Percentiles rank a stretch among this genome's conserved stretches.
Conservation (phyloP, 2,888 invertebrate species). For the Athripsodes cinereus region DNA sequence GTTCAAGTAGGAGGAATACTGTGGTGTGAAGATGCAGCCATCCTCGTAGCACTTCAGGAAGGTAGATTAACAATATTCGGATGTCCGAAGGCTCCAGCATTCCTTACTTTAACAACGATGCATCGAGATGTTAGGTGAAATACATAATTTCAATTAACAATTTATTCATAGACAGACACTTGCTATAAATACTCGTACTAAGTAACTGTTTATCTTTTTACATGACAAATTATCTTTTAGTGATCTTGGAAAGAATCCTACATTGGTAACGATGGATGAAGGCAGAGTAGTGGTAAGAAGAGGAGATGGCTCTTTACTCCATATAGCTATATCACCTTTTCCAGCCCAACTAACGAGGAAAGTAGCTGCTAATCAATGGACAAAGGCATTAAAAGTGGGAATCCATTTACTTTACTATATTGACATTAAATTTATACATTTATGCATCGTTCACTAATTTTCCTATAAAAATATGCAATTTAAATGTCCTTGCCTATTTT, state of each 20-base stretch:
- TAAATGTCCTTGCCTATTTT: too few species aligned
- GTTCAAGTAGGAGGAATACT: constrained; percentile 44
- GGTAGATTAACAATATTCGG: constrained; percentile 46
- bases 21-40: constrained; percentile 46
- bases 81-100: constrained; percentile 42
- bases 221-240: constrained; percentile 37
- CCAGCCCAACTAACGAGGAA: constrained; percentile 51
- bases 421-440: too few species aligned
- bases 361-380: constrained; percentile 74
- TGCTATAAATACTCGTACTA: too few species aligned
- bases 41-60: constrained; percentile 43
- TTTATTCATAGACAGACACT: too few species aligned
- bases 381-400: constrained; percentile 76
- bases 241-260: constrained; percentile 83
- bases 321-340: constrained; percentile 66
- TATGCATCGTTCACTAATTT: too few species aligned
- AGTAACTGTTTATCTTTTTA: too few species aligned
- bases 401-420: too few species aligned
- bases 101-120: constrained; percentile 43
- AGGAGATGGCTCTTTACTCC: constrained; percentile 82
- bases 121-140: constrained; percentile 41
- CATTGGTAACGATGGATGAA: constrained; percentile 74
- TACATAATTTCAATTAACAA: not conserved
- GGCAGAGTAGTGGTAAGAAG: constrained; percentile 79
- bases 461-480: too few species aligned